Base-by-base conservation (phyloP, 2,888 invertebrate genomes). In the Stramonita haemastoma region DNA sequence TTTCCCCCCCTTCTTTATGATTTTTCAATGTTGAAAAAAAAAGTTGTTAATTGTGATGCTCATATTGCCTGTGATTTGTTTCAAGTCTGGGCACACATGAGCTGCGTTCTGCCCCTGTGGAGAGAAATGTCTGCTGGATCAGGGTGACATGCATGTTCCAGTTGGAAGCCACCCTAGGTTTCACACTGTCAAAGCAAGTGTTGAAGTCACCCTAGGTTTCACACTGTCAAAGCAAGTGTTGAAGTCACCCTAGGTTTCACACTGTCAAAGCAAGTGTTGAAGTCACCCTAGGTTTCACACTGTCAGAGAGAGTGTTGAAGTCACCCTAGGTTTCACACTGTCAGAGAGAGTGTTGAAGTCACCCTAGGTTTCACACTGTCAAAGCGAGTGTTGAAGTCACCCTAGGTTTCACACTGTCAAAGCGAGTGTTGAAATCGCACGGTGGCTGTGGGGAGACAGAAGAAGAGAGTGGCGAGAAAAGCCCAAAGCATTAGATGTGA, bases 91-190 rank as follows among this genome's bases (percentile, higher is more conserved):
- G 97, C 96, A 95, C 94, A 92, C 93, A 13, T 95, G 99, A n/a
- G n/a, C n/a, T 96, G 97, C 98, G 84, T 97, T 99, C 90, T 99
- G 99, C 96, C 98, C 98, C 96, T 97, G 99, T 93, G 98, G 98
- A 84, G 98, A 99, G 96, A 97, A 98, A 92, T 98, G 98, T 96
- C 98, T 98, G 95, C 96, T 99, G 83, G 99, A 99, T 0, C 99
- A 99, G 96, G 98, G 99, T 2, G 98, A 98, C n/a, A n/a, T n/a
- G n/a, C 95, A 97, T 99, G 96, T 96, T 98, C 90, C 97, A 98
- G 60, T 96, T 95, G 92, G 96, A 96, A 77, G 96, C 96, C 0
- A 95, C 96, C 5, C 93, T 95, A 6, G 96, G 95, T 94, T 97
- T 97, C 94, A 97, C 97, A 94, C 97, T 97, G 89, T 97, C 96